phyloP scores from a whole-genome alignment of 2,113 vertebrate genomes.

The Barnardius zonarius region DNA sequence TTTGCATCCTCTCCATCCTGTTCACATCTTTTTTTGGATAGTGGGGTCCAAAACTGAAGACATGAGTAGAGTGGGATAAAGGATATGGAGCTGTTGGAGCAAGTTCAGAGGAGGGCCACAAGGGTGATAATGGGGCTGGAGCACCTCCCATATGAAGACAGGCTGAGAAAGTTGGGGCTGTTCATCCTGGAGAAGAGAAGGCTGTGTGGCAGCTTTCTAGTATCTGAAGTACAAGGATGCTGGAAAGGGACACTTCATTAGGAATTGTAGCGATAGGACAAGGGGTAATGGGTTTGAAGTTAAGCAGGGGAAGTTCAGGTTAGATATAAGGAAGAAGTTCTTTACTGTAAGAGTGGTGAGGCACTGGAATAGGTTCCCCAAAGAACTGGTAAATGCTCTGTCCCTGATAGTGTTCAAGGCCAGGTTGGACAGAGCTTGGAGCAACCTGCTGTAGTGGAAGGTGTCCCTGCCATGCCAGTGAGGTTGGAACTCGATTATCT shows the following conservation, averaged over 20 bases:
- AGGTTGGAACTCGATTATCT: neutral
- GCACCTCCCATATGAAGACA: neutral
- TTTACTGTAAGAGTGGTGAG: neutral
- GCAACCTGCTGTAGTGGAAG: neutral
- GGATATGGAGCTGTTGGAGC: neutral
- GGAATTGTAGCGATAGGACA: neutral
- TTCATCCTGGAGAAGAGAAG: neutral
- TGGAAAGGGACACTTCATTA: neutral
- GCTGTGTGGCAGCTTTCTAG: neutral
- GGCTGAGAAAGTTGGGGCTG: neutral
- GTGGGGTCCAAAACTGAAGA: neutral
- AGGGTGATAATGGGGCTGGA: neutral
- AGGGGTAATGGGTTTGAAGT: neutral
- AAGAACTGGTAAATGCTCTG: neutral
- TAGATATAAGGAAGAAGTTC: neutral
- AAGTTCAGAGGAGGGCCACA: neutral
- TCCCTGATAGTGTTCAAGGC: neutral
- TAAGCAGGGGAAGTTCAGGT: neutral
- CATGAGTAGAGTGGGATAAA: neutral
- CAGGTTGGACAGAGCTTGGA: neutral
- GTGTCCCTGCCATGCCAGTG: neutral
- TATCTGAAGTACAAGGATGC: neutral
- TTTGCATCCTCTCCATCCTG: neutral
- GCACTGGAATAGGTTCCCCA: neutral
- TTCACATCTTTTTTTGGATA: neutral